Evolutionary conservation across 2,888 invertebrate genomes (phyloP).

Genomic region (Trichopoda pennipes): DNA sequence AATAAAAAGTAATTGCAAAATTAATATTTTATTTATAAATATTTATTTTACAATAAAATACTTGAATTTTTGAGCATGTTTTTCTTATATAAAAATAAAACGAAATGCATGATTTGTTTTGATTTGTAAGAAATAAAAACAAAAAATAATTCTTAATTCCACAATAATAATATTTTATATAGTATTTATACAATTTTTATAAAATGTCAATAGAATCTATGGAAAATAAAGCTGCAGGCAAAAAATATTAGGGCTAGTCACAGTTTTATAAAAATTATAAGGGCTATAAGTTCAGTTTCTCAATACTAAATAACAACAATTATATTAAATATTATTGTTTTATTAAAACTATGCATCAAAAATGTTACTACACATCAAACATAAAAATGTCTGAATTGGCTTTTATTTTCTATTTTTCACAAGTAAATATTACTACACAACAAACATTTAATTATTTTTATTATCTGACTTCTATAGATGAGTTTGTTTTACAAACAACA

Average conservation of each 20-base stretch:
- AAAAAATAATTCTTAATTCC: neutral
- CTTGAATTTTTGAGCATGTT: constrained; percentile 35
- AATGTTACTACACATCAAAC: too few species aligned
- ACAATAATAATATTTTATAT: neutral
- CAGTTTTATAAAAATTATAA: too few species aligned
- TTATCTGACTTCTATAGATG: too few species aligned
- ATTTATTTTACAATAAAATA: constrained; percentile 1
- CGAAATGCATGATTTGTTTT: constrained; percentile 57
- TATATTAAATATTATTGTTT: too few species aligned
- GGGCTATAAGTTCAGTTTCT: too few species aligned
- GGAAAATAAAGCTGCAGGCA: neutral
- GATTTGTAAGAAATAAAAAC: constrained; percentile 8
- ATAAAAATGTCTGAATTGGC: too few species aligned
- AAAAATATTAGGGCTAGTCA: neutral
- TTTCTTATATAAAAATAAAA: constrained; percentile 31
- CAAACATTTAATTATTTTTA: too few species aligned
- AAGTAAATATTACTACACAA: too few species aligned
- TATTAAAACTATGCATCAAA: too few species aligned
- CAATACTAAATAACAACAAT: too few species aligned
- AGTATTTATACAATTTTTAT: neutral
- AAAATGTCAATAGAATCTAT: constrained; percentile 29
- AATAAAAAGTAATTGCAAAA: neutral
- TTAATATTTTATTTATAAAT: neutral
- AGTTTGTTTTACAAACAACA: too few species aligned
- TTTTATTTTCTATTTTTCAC: too few species aligned